Evolutionary conservation across 2,797 vertebrate genomes (phyloP).

Genomic region (Gymnoscopelus microlampas): DNA sequence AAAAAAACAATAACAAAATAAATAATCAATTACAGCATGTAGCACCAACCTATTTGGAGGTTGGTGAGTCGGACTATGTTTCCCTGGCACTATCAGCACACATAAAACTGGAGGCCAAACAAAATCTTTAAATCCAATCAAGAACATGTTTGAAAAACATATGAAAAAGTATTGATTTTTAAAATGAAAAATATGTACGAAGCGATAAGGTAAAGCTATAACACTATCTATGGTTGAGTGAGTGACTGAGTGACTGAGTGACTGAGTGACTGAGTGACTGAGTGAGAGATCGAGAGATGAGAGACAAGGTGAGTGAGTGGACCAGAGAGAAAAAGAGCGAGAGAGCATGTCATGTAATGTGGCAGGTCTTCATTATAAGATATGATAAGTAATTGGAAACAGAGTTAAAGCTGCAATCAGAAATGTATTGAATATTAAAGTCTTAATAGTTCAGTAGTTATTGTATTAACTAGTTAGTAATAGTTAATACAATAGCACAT

Average conservation of each 20-base stretch:
- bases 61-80: neutral
- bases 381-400: too few species aligned
- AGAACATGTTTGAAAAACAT: neutral
- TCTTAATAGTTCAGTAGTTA: too few species aligned
- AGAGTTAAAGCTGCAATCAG: too few species aligned
- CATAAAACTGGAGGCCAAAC: neutral
- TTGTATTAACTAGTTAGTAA: too few species aligned
- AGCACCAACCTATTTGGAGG: too few species aligned
- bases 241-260: neutral
- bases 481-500: too few species aligned
- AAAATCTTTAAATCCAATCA: neutral
- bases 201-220: too few species aligned
- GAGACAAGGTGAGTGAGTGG: neutral
- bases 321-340: neutral
- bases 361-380: neutral
- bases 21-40: too few species aligned
- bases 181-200: too few species aligned
- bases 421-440: too few species aligned
- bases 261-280: constrained; percentile 1
- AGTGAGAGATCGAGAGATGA: neutral
- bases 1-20: too few species aligned
- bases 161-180: neutral
- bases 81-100: neutral
- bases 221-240: neutral
- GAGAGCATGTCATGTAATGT: neutral